A percentile compares a stretch with the other conserved stretches of the same genome.
These are phyloP conservation scores for Caerostris darwini DNA, from an alignment of 1,140 invertebrate species.

Conservation along the genomic window DNA sequence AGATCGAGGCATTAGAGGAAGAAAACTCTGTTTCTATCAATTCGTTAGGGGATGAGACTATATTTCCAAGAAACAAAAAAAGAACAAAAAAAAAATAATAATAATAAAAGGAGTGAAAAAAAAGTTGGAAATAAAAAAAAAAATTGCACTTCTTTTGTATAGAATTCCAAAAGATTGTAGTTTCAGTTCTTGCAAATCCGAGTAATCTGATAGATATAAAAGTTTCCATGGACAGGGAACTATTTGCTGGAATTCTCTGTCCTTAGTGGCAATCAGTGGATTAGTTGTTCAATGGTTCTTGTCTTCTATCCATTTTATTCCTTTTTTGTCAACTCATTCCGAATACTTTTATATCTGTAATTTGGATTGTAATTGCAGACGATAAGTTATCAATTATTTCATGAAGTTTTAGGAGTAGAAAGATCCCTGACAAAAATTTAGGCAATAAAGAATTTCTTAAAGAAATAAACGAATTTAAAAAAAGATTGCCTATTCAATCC, in stretches of 20 bases:
- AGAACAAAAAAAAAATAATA: not conserved
- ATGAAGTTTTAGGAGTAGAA: no score
- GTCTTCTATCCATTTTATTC: no score
- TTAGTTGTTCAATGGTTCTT: no score
- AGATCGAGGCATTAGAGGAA: not conserved
- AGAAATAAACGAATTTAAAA: no score
- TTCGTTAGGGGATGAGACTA: slow-evolving; percentile 38
- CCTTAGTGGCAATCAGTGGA: no score
- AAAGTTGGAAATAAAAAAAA: not conserved
- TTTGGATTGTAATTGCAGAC: no score
- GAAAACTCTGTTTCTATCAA: slow-evolving; percentile 38
- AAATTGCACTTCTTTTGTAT: not conserved
- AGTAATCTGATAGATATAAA: slow-evolving; percentile 17
- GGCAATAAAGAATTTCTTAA: no score
- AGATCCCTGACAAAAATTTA: no score
- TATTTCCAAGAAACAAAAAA: slow-evolving; percentile 22
- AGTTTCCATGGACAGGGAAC: not conserved
- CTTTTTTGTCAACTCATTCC: no score
- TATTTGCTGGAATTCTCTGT: not conserved
- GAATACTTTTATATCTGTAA: no score
- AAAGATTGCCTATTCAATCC: no score
- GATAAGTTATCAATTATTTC: no score
- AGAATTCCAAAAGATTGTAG: slow-evolving; percentile 5
- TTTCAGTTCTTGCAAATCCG: slow-evolving; percentile 16
- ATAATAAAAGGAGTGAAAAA: not conserved